Evolutionary conservation across 1,140 invertebrate species (phyloP), one percentile per base, ranked within the genome.

Genomic region (Ylistrum balloti): DNA sequence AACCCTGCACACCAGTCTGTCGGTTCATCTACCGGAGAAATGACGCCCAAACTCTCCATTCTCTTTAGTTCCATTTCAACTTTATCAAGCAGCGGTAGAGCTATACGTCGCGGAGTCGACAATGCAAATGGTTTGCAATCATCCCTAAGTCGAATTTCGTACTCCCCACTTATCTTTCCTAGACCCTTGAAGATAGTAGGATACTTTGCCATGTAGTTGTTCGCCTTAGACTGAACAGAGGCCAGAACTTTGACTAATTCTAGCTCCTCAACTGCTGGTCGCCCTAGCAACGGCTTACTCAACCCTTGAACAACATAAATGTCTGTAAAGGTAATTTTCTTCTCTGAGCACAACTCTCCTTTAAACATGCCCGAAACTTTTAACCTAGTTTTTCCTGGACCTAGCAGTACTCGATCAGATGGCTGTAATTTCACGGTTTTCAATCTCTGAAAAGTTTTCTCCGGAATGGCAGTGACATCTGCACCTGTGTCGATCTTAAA

Each of bases 401-500:
- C 88, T 34, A 28, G n/a, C n/a, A 91, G 35, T 74, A 33, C 88
- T 86, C 89, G 89, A 33, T 91, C 17, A 22, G 56, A 33, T 56
- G 86, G 87, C 0, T 48, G 33, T 17, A 91, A 56, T 28, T 87
- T 86, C 38, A 33, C 13, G 3, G 28, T 48, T 33, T 56, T 45
- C 86, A 90, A 22, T 22, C 33, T 28, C 85, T 74, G 15, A 35
- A 89, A 35, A 35, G 86, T 33, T 34, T 45, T 74, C 13, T 87
- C 34, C 1, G 89, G 86, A 34, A 89, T 89, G 9, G 89, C 90
- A 15, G 91, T 89, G 7, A 92, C 88, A 89, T 92, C 89, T 0
- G 90, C 91, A 85, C 91, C 88, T 34, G 91, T 92, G 88, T 92
- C 88, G 13, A 89, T 88, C n/a, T n/a, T n/a, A n/a, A n/a, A n/a